Evolutionary conservation across 2,113 vertebrate species (phyloP), one percentile per base, ranked within the genome.

Genomic region (Pollimyrus isidori): DNA sequence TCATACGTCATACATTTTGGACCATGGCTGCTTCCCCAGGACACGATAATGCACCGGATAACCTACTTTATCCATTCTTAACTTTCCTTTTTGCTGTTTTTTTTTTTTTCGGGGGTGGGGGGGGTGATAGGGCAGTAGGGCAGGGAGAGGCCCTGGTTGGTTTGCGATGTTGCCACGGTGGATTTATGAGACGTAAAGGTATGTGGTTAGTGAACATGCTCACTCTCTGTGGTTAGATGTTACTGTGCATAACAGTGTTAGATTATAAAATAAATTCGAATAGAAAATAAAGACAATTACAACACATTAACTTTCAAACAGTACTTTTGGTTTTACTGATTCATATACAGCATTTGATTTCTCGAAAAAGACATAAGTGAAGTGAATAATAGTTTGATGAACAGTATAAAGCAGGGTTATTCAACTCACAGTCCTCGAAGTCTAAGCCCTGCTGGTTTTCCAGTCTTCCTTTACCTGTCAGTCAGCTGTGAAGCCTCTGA

Each of bases 1-100:
- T 82, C 82, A 58, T 82, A 56, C 86, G 87, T 87, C 82, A 58
- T 82, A 56, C 35, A 56, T 84, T 84, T 46, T 7, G 80, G 42
- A 84, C 35, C 3, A 42, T 7, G 7, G 80, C 17, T 48, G 19
- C 3, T 84, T 84, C 45, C 11, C 13, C 69, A 76, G 35, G 69
- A 39, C 10, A n/a, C 35, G 69, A 76, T 76, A 76, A 76, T 76
- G 69, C 69, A 39, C n/a, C n/a, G n/a, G 69, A 13, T 76, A 39
- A 39, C 69, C 35, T 39, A 76, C 69, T 76, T 76, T 39, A 76
- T 39, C 35, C 35, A 76, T 39, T 76, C 35, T 35, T 76, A 35
- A 39, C 69, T 76, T 76, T 39, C 15, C 11, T 76, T 76, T 76
- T 76, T 76, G 13, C 30, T 17, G 3, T 39, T 73, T 10, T n/a